Evolutionary conservation across 2,113 vertebrate species (phyloP), one percentile per base, ranked within the genome.

Genomic region (Odontophorus gujanensis): DNA sequence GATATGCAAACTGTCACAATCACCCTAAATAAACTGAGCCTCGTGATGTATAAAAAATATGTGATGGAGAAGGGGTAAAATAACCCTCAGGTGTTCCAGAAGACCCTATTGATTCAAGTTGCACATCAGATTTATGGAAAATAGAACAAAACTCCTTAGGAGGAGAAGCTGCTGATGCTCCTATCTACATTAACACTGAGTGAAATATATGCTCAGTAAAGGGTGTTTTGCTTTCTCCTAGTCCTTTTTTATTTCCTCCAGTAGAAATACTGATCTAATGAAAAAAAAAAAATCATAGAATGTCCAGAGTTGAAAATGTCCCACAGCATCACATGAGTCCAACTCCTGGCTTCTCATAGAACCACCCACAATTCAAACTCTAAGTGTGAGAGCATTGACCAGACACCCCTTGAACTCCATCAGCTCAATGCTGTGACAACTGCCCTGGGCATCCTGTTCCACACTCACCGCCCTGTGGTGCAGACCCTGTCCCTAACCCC

Each of bases 1-100:
- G 51, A 81, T 85, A 91, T 78, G 85, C 85, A 95, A 95, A 89
- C 4, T 5, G 89, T 80, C 75, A 63, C 55, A 53, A 65, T 93
- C 42, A 77, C 34, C 34, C 63, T 74, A 69, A 76, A 82, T 45
- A 87, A 83, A 79, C 66, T 30, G n/a, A 65, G 71, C 10, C 18
- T 9, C 9, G 43, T 36, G 36, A 14, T 78, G 9, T 59, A 72
- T 24, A 57, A 82, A 92, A 43, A 67, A n/a, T 18, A 2, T 8
- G 38, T 26, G 45, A 55, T 47, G 38, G n/a, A 77, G 85, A 80
- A 38, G 30, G 21, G 6, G 2, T 72, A 28, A 83, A 74, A 81
- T 19, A 76, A 32, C 36, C 34, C 36, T 83, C 48, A 81, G 32
- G 32, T 83, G 17, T 45, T 92, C 42, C 68, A 91, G 57, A 75